Percentiles rank a stretch among this genome's conserved stretches.
Evolutionary conservation across 2,113 vertebrate species (phyloP).

Genomic region (Bufo bufo): DNA sequence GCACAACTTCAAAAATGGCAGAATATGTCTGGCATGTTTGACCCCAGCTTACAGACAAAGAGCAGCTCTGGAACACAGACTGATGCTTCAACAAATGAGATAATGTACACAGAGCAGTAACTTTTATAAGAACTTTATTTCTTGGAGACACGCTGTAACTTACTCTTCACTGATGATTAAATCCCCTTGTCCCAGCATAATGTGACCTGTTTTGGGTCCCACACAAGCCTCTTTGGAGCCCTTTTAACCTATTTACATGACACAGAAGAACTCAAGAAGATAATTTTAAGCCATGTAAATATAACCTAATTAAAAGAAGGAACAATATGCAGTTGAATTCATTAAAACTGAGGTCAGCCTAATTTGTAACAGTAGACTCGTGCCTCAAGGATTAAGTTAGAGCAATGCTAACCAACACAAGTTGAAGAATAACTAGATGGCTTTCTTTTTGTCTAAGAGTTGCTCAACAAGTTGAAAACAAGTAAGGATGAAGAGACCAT

Average conservation of each 20-base stretch:
- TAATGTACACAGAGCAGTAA: not conserved
- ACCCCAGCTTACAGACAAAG: not conserved
- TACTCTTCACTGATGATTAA: slow-evolving; percentile 22
- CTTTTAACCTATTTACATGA: slow-evolving; percentile 54
- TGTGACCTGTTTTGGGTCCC: slow-evolving; percentile 20
- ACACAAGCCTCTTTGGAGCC: slow-evolving; percentile 34
- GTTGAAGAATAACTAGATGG: not conserved
- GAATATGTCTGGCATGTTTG: not conserved
- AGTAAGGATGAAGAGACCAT: too few species aligned
- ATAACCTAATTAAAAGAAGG: slow-evolving; percentile 46
- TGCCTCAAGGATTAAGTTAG: slow-evolving; percentile 6
- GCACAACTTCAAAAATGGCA: not conserved
- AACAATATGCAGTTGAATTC: not conserved
- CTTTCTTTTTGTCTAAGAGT: not conserved
- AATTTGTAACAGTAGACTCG: slow-evolving; percentile 23
- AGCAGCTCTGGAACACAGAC: not conserved
- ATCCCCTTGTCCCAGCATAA: slow-evolving; percentile 26
- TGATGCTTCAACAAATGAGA: not conserved
- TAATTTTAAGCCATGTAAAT: slow-evolving; percentile 47
- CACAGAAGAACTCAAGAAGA: slow-evolving; percentile 21
- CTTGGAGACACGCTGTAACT: not conserved
- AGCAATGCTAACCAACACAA: slow-evolving; percentile 10
- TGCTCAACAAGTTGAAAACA: not conserved
- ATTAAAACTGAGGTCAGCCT: slow-evolving; percentile 21
- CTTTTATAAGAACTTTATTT: not conserved